Evolutionary conservation across 2,888 invertebrate species (phyloP), one percentile per base, ranked within the genome.

Genomic region (Pogonocherus hispidulus): DNA sequence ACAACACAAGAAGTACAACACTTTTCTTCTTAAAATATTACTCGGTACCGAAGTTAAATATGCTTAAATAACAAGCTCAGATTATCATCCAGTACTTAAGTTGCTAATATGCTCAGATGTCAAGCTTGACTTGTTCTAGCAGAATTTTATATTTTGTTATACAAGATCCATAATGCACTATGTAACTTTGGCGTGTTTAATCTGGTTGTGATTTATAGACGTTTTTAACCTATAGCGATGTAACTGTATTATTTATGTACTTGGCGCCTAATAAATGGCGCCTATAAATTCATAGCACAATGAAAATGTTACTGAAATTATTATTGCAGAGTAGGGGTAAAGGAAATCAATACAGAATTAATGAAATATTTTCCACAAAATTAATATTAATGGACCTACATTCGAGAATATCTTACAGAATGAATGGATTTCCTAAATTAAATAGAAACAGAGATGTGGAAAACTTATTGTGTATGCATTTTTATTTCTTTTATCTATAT

Each of bases 221-320:
- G 41, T 16, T 41, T 14, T 41, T 41, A 14, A 41, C n/a, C 41
- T 1, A n/a, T 11, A 41, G 41, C 16, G 27, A 27, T 16, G 41
- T 41, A 41, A 41, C n/a, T 41, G 41, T 14, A 41, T 41, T 41
- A 41, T 41, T 41, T 41, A 41, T 41, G 41, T 41, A 41, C 41
- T 8, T 27, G n/a, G n/a, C n/a, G 8, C 27, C 16, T 41, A n/a
- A 16, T 41, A 41, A 41, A 41, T 41, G n/a, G 41, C 11, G 41
- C 41, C n/a, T 16, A 41, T 41, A 41, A 41, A 41, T 41, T 41
- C 41, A 41, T 9, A 41, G 14, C 41, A 41, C 41, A 41, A 41
- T 41, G 41, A 41, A 41, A 16, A 41, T 14, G 16, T 41, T 41
- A 41, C 41, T 41, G 41, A 41, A 41, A 41, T 41, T 41, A 16